Percentiles rank a stretch among this genome's conserved stretches.
These are phyloP conservation scores for Crenichthys baileyi DNA, from an alignment of 2,797 vertebrate genomes.

Conservation along the genomic window DNA sequence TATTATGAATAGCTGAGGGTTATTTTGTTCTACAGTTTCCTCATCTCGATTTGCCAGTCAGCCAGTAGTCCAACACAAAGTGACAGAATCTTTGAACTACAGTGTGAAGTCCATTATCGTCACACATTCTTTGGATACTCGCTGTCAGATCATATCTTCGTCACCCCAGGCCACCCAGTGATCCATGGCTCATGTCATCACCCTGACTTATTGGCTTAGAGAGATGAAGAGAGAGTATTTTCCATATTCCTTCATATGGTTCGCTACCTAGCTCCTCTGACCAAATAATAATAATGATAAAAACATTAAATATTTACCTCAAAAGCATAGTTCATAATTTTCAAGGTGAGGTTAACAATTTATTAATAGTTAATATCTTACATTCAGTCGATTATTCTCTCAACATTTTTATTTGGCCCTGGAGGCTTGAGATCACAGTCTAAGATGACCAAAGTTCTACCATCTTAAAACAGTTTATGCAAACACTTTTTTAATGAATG, in stretches of 20 bases:
- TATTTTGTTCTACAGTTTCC: not conserved
- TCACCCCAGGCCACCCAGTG: slow-evolving; percentile 58
- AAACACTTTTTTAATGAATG: not conserved
- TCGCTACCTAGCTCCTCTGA: not conserved
- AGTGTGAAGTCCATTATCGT: slow-evolving; percentile 71
- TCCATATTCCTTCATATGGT: slow-evolving; percentile 48
- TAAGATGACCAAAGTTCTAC: not conserved
- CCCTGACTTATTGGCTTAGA: slow-evolving; percentile 41
- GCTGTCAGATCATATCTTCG: slow-evolving; percentile 70
- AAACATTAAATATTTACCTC: not conserved
- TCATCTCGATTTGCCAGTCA: slow-evolving; percentile 4
- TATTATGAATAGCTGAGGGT: not conserved
- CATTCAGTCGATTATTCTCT: not conserved
- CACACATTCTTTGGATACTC: slow-evolving; percentile 60
- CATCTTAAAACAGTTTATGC: not conserved
- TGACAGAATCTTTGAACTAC: slow-evolving; percentile 40
- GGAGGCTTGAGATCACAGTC: not conserved
- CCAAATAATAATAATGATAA: not conserved
- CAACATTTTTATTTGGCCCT: not conserved
- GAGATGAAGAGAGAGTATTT: slow-evolving; percentile 45
- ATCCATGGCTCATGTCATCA: slow-evolving; percentile 57
- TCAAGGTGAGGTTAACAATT: not conserved
- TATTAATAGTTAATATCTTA: not conserved
- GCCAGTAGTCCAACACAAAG: slow-evolving; percentile 13
- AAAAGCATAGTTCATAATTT: not conserved